A percentile compares a stretch with the other conserved stretches of the same genome.
Conservation (phyloP, 2,113 vertebrate genomes). For the Parotia lawesii region DNA sequence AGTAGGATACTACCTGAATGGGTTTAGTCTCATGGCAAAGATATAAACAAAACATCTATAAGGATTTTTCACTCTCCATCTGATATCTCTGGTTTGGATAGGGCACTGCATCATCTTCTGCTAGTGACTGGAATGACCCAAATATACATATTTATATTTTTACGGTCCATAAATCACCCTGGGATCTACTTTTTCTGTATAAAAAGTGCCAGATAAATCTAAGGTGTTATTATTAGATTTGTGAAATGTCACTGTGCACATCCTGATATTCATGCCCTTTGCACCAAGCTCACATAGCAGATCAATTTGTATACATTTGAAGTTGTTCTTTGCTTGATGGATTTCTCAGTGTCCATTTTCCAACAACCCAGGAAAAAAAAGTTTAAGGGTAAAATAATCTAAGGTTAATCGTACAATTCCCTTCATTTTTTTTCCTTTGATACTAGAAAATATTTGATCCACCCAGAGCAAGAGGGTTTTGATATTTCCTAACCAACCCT, state of each 20-base stretch:
- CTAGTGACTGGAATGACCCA: background rate
- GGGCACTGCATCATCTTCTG: background rate
- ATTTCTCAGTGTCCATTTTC: background rate
- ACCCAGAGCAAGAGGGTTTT: background rate
- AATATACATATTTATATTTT: slow-evolving; percentile 26
- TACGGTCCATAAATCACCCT: slow-evolving; percentile 7
- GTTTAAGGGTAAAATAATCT: background rate
- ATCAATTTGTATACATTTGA: background rate
- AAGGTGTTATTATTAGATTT: slow-evolving; percentile 45
- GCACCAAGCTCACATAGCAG: background rate
- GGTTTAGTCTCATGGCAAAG: background rate
- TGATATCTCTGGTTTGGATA: background rate
- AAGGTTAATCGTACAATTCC: background rate
- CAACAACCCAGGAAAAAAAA: background rate
- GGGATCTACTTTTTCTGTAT: background rate
- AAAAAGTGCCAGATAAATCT: slow-evolving; percentile 32
- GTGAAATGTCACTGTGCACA: slow-evolving; percentile 24
- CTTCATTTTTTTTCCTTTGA: background rate
- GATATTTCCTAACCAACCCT: background rate
- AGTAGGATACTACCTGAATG: background rate
- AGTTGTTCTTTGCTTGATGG: background rate
- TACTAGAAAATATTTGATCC: background rate
- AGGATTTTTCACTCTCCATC: background rate
- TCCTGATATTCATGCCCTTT: slow-evolving; percentile 34
- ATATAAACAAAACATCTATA: background rate